Evolutionary conservation across 2,888 invertebrate genomes (phyloP).

Genomic region (Hydrotaea cyrtoneurina): DNA sequence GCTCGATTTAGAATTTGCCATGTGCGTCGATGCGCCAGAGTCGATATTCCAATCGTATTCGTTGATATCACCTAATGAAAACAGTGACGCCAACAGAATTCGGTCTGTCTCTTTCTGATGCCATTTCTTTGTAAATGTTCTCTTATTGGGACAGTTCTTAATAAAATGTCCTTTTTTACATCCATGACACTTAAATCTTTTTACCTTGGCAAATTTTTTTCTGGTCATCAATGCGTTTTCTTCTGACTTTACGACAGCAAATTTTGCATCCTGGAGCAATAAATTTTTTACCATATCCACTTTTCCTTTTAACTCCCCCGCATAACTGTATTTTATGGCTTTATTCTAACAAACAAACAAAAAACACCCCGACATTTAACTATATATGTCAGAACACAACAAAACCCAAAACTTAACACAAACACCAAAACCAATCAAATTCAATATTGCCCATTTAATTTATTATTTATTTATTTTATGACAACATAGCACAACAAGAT

Average conservation of each 20-base stretch:
- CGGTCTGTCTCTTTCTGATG: conserved; percentile 19
- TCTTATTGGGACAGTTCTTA: conserved; percentile 56
- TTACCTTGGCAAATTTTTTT: background rate
- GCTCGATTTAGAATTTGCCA: conserved; percentile 36
- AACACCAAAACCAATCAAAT: too few relatives aligned
- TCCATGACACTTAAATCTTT: conserved; percentile 42
- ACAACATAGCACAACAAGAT: too few relatives aligned
- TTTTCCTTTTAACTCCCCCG: too few relatives aligned
- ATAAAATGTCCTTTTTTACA: conserved; percentile 51
- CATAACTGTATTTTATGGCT: too few relatives aligned
- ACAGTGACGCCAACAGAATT: conserved; percentile 23
- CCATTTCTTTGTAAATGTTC: background rate
- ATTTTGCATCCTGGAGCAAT: conserved; percentile 59
- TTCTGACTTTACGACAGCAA: conserved; percentile 39
- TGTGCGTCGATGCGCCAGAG: conserved; percentile 52
- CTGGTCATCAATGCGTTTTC: conserved; percentile 36
- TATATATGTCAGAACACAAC: too few relatives aligned
- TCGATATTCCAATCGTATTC: conserved; percentile 46
- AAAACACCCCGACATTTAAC: too few relatives aligned
- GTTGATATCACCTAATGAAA: background rate
- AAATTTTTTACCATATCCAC: conserved; percentile 60
- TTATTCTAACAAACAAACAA: too few relatives aligned
- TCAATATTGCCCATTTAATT: too few relatives aligned
- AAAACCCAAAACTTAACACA: too few relatives aligned
- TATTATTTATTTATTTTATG: too few relatives aligned